Evolutionary conservation across 2,888 invertebrate genomes (phyloP), one percentile per base, ranked within the genome.

Genomic region (Drosophila putrida): DNA sequence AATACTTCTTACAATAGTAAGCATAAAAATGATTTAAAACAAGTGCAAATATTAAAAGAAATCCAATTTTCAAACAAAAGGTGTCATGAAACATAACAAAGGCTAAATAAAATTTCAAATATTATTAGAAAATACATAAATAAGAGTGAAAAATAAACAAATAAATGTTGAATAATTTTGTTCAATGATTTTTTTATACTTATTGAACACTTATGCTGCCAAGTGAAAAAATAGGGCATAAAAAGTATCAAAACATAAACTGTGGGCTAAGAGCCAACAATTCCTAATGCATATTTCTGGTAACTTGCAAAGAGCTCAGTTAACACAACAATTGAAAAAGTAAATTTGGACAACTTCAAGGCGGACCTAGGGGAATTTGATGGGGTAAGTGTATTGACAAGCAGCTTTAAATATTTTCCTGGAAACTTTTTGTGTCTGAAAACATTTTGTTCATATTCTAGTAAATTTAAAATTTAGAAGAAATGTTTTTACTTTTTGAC

Each of bases 361-460:
- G 57, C 38, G 35, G 55, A 61, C 39, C 8, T n/a, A n/a, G 20
- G 31, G 4, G 41, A 33, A 11, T 27, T 25, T 46, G 4, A 72
- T 58, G 78, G 39, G 78, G 74, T 75, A 72, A 72, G 74, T 60
- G 35, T 9, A 50, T 39, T 59, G 27, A 6, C 4, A 5, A 4
- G 8, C 10, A 33, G 10, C 4, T 38, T 1, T 1, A 38, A 27
- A 51, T 35, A 9, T 8, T 25, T 53, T 9, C 4, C 6, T 0
- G 11, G n/a, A 13, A 25, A 31, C 25, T 39, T 15, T 33, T 9
- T 6, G 20, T 20, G 3, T 20, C 3, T 20, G 20, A 3, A 20
- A 20, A 20, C 20, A 20, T 20, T 20, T 20, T 20, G 20, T 20
- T 20, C 3, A 20, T 20, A 20, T 20, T 20, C 20, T 20, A 31